phyloP scores from a whole-genome alignment of 2,797 vertebrate species.

The Hapalemur alaotrensis region DNA sequence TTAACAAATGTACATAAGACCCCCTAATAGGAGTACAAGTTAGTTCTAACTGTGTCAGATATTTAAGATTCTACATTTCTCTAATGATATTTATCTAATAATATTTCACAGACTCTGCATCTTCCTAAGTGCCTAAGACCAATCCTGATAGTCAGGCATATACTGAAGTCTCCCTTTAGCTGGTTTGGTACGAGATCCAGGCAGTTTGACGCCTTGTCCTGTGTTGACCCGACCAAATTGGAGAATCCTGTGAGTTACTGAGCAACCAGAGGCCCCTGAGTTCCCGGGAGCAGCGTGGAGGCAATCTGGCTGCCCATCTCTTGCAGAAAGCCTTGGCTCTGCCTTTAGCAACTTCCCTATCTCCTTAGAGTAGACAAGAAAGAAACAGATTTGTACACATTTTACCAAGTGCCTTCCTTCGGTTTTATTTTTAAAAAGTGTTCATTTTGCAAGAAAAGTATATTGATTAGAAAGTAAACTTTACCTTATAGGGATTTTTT shows the following conservation, averaged over 20 bases:
- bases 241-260: not conserved
- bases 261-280: not conserved
- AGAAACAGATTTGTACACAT: not conserved
- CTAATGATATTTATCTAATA: not conserved
- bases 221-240: not conserved
- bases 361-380: not conserved
- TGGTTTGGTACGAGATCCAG: not conserved
- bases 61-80: constrained; percentile 3
- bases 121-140: constrained; percentile 75
- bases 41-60: not conserved
- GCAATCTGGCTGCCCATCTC: not conserved
- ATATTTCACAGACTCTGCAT: not conserved
- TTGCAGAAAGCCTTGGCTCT: not conserved
- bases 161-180: not conserved
- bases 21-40: constrained; percentile 32
- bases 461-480: not conserved
- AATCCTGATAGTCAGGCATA: not conserved
- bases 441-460: constrained; percentile 28
- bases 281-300: not conserved
- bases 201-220: not conserved
- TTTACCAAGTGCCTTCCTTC: constrained; percentile 71
- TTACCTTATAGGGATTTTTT: not conserved
- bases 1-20: not conserved
- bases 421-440: not conserved
- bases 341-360: not conserved